These are phyloP conservation scores for Hetaerina americana DNA, from an alignment of 1,140 invertebrate genomes.

Conservation along the genomic window DNA sequence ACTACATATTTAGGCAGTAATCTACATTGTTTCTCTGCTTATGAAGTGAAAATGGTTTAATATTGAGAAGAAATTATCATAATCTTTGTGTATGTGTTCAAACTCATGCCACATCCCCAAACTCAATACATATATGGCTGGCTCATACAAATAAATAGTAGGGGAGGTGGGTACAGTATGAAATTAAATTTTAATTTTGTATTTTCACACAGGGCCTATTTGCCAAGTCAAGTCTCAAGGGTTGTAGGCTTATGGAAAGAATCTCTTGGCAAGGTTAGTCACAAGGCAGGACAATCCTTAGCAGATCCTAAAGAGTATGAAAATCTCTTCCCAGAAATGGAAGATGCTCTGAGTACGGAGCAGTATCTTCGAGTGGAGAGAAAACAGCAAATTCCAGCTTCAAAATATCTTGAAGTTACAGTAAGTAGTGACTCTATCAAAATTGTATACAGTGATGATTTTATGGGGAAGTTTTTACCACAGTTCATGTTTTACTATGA, in stretches of 20 bases:
- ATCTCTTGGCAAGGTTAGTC: conserved; percentile 53
- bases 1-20: too few species aligned
- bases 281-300: conserved; percentile 82
- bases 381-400: conserved; percentile 37
- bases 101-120: too few species aligned
- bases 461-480: not conserved
- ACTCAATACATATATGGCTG: too few species aligned
- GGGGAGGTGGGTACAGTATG: too few species aligned
- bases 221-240: conserved; percentile 76
- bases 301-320: conserved; percentile 93
- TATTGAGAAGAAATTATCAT: too few species aligned
- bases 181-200: not conserved
- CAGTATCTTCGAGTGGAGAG: conserved; percentile 43
- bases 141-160: too few species aligned
- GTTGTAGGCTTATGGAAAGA: conserved; percentile 77
- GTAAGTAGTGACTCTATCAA: conserved; percentile 22
- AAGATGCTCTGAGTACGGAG: conserved; percentile 63
- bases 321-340: conserved; percentile 86
- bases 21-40: too few species aligned
- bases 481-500: not conserved
- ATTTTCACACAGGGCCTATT: conserved; percentile 65
- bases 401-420: conserved; percentile 30
- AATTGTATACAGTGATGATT: not conserved
- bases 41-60: too few species aligned
- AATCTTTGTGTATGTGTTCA: too few species aligned